A percentile compares a stretch with the other conserved stretches of the same genome.
Conservation (phyloP, 2,888 invertebrate species). For the Drosophila algonquin region DNA sequence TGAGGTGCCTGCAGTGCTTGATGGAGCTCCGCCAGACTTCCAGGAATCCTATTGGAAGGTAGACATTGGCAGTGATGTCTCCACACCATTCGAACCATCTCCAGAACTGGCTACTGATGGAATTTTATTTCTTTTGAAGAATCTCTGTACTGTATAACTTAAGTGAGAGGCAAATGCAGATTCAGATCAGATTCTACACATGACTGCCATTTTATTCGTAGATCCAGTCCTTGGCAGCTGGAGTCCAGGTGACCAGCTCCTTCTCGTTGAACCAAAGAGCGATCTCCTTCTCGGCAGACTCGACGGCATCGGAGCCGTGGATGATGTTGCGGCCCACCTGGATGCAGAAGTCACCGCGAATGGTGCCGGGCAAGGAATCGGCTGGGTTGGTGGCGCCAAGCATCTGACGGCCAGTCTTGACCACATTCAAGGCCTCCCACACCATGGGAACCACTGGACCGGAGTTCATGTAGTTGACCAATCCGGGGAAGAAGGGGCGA, state of each 20-base stretch:
- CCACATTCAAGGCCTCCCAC: slow-evolving; percentile 98
- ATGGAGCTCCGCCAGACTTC: too few relatives aligned
- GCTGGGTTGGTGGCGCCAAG: slow-evolving; percentile 99
- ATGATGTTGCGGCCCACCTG: slow-evolving; percentile 98
- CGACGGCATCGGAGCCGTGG: slow-evolving; percentile 98
- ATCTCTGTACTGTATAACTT: slow-evolving; percentile 48
- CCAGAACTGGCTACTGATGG: slow-evolving; percentile 31
- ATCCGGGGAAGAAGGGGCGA: slow-evolving; percentile 96
- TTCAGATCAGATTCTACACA: slow-evolving; percentile 37
- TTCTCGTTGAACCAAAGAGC: slow-evolving; percentile 96
- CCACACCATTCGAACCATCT: too few relatives aligned
- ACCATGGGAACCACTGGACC: slow-evolving; percentile 98
- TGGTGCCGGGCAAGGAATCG: slow-evolving; percentile 97
- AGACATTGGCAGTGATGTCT: too few relatives aligned
- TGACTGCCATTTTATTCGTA: slow-evolving; percentile 88
- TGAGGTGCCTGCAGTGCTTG: too few relatives aligned
- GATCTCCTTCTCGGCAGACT: slow-evolving; percentile 98
- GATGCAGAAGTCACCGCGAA: slow-evolving; percentile 98
- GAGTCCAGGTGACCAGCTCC: slow-evolving; percentile 92
- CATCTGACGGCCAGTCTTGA: slow-evolving; percentile 97
- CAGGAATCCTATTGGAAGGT: too few relatives aligned
- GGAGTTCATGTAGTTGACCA: slow-evolving; percentile 97
- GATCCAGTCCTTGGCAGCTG: slow-evolving; percentile 93
- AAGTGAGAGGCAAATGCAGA: slow-evolving; percentile 43
- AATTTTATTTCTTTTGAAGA: slow-evolving; percentile 74